phyloP scores from a whole-genome alignment of 2,113 vertebrate species.

The Melanocharis versteri region DNA sequence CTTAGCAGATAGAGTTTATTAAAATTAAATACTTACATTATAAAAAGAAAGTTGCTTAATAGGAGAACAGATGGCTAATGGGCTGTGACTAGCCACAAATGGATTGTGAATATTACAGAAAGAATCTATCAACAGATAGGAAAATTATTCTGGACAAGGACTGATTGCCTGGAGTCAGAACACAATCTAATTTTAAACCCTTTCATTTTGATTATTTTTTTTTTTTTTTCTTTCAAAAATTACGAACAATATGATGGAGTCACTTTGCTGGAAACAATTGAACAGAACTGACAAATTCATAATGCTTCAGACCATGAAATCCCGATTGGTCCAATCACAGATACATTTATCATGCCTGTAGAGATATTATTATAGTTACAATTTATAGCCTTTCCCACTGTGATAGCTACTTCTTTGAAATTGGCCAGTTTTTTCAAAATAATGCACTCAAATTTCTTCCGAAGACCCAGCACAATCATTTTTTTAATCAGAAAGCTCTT shows the following conservation, averaged over 20 bases:
- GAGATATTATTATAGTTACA: constrained; percentile 3
- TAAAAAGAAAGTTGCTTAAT: constrained; percentile 51
- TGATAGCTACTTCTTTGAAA: constrained; percentile 4
- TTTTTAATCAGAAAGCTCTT: not conserved
- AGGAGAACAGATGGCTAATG: constrained; percentile 68
- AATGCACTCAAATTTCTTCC: not conserved
- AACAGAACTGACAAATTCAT: constrained; percentile 61
- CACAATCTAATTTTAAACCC: constrained; percentile 53
- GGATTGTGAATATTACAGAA: constrained; percentile 46
- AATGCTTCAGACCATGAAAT: constrained; percentile 64
- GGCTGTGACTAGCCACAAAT: constrained; percentile 58
- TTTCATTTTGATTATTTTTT: not conserved
- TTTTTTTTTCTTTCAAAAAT: not conserved
- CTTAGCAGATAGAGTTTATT: constrained; percentile 41
- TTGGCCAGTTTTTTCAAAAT: not conserved
- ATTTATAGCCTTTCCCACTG: not conserved
- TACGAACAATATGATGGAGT: constrained; percentile 31
- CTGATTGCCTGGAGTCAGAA: constrained; percentile 32
- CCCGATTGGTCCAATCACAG: constrained; percentile 38
- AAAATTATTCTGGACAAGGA: constrained; percentile 58
- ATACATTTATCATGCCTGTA: constrained; percentile 36
- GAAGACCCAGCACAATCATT: not conserved
- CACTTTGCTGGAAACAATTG: constrained; percentile 56
- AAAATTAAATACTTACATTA: constrained; percentile 65
- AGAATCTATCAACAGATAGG: constrained; percentile 50